Evolutionary conservation across 2,888 invertebrate genomes (phyloP), one percentile per base, ranked within the genome.

Genomic region (Sthenelais limicola): DNA sequence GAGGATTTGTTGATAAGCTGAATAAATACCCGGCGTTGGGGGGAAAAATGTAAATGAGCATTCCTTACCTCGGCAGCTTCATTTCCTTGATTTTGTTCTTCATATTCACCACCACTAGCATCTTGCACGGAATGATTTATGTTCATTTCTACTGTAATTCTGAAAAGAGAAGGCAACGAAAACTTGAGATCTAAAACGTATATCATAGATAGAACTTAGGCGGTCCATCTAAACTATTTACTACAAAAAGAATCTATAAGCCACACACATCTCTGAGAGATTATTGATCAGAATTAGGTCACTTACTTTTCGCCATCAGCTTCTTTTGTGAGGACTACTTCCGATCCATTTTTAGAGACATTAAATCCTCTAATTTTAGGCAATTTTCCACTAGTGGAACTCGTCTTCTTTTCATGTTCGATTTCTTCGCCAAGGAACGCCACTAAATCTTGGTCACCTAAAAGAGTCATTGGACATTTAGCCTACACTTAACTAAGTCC

Each of bases 351-450:
- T 0, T 93, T 91, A 3, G 35, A 21, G 0, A 96, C 92, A 72
- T 91, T 90, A 85, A 97, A 98, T 0, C 94, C 96, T 28, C 94
- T 93, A 28, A 98, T 85, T 76, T 92, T 92, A 0, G 92, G 90
- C 0, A 96, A 93, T 78, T 94, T 90, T 0, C 91, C 90, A 86
- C 93, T 92, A 21, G 91, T 87, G 70, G 82, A 82, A 85, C 94
- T 94, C 85, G 74, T 75, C n/a, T 95, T 94, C 80, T 94, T 93
- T 87, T 98, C 98, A 0, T 95, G 94, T 32, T 94, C 91, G 77
- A 98, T 97, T 89, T 98, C 98, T 83, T 98, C 96, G 0, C 94
- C 93, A 32, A 98, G 89, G 85, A 97, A 98, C 85, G 95, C 94
- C 0, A 94, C 93, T 67, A 98, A 89, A 84, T 88, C 87, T 83